Evolutionary conservation across 2,888 invertebrate species (phyloP).

Genomic region (Eristalis arbustorum): DNA sequence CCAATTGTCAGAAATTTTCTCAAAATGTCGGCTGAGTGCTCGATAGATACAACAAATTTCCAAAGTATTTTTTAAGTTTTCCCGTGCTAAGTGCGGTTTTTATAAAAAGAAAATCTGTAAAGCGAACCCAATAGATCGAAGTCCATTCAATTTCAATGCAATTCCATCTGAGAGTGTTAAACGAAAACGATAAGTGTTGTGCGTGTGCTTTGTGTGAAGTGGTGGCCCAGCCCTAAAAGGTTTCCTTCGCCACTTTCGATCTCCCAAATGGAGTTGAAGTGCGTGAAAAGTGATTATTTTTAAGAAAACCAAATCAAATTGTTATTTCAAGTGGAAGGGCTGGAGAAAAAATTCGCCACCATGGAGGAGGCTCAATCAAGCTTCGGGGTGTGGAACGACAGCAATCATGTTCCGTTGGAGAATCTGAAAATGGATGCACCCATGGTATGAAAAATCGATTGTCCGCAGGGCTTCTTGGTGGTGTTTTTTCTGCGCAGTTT

Average conservation of each 20-base stretch:
- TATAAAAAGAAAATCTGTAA: conserved; percentile 1
- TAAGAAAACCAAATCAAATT: neutral
- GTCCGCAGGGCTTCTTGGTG: neutral
- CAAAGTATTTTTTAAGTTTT: conserved; percentile 22
- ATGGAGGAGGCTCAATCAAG: conserved; percentile 75
- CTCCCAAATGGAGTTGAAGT: conserved; percentile 37
- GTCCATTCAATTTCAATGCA: neutral
- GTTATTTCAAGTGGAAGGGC: conserved; percentile 15
- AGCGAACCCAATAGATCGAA: neutral
- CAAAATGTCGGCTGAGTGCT: conserved; percentile 61
- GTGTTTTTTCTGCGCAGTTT: conserved; percentile 52
- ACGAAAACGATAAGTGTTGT: conserved; percentile 28
- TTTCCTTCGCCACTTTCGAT: conserved; percentile 12
- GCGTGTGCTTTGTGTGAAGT: conserved; percentile 27
- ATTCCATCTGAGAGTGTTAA: neutral
- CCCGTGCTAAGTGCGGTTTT: conserved; percentile 9
- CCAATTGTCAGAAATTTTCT: conserved; percentile 56
- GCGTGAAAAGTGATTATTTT: conserved; percentile 1
- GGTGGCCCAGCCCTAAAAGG: conserved; percentile 60
- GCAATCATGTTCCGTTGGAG: conserved; percentile 84
- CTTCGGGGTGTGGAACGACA: conserved; percentile 83
- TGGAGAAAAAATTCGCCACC: conserved; percentile 6
- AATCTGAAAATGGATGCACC: conserved; percentile 90
- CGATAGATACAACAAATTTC: conserved; percentile 24
- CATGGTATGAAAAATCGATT: conserved; percentile 80